Percentiles rank a stretch among this genome's conserved stretches.
These are phyloP conservation scores for Sebastes vulpes DNA, from an alignment of 2,797 vertebrate species.

Conservation along the genomic window DNA sequence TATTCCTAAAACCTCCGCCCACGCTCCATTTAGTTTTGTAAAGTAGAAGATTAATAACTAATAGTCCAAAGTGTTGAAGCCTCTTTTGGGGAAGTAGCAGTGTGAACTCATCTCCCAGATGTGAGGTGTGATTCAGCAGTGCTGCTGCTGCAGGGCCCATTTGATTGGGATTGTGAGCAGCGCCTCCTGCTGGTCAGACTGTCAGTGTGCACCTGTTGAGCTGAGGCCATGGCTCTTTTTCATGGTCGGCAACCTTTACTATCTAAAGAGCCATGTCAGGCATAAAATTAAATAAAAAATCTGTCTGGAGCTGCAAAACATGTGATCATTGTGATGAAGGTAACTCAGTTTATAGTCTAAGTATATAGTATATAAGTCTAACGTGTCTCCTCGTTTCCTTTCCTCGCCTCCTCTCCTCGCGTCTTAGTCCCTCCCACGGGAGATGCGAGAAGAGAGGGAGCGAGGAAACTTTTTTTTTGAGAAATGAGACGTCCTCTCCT, in stretches of 20 bases:
- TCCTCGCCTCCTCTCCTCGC: too few species aligned
- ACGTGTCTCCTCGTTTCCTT: too few species aligned
- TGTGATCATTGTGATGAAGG: too few species aligned
- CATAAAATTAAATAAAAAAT: fast-evolving
- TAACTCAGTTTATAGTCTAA: too few species aligned
- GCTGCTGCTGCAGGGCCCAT: background rate
- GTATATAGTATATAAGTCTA: too few species aligned
- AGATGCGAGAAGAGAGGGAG: too few species aligned
- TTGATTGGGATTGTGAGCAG: background rate
- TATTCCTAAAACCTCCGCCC: background rate
- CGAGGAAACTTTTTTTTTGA: background rate
- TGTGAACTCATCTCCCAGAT: background rate
- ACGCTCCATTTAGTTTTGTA: background rate
- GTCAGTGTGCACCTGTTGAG: background rate
- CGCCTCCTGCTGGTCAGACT: constrained; percentile 49
- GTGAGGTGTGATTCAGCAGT: constrained; percentile 9
- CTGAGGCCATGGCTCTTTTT: background rate
- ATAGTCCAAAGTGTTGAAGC: background rate
- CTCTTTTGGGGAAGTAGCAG: background rate
- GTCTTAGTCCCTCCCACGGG: too few species aligned
- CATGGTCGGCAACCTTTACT: too few species aligned
- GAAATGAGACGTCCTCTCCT: background rate
- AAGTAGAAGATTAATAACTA: background rate
- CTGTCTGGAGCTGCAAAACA: too few species aligned
- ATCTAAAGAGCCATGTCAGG: too few species aligned